phyloP scores from a whole-genome alignment of 2,113 vertebrate species.

The Saguinus midas region DNA sequence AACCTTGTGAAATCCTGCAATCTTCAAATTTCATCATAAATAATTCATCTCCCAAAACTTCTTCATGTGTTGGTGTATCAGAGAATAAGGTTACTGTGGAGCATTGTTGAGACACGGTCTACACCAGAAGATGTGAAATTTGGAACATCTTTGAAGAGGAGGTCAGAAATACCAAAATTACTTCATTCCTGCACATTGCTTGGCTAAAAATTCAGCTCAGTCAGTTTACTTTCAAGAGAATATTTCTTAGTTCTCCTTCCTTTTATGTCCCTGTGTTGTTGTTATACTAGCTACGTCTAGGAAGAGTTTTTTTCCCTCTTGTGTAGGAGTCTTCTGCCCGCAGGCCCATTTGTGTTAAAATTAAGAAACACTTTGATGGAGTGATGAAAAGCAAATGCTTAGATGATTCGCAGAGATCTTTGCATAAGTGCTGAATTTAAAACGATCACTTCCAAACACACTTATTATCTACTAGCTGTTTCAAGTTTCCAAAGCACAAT shows the following conservation, averaged over 20 bases:
- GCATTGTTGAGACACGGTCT: not conserved
- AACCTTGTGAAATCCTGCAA: not conserved
- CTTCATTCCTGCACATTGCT: not conserved
- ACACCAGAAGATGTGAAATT: not conserved
- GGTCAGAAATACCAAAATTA: conserved; percentile 1
- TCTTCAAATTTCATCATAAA: not conserved
- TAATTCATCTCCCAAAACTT: not conserved
- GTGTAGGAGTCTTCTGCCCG: conserved; percentile 29
- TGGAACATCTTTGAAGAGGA: not conserved
- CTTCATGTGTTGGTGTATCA: not conserved
- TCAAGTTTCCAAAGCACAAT: conserved; percentile 49
- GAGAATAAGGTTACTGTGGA: not conserved
- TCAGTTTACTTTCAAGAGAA: not conserved
- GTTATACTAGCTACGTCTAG: not conserved
- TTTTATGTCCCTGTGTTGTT: not conserved
- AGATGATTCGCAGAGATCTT: conserved; percentile 25
- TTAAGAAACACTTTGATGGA: conserved; percentile 40
- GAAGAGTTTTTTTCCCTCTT: not conserved
- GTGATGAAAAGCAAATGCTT: conserved; percentile 22
- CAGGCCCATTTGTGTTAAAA: conserved; percentile 14
- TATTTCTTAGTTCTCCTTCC: not conserved
- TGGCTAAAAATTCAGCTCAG: not conserved
- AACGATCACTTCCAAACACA: conserved; percentile 42
- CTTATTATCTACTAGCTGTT: not conserved
- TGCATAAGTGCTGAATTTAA: conserved; percentile 45